A percentile compares a stretch with the other conserved stretches of the same genome.
phyloP scores from a whole-genome alignment of 2,113 vertebrate species.

The Cynocephalus volans region DNA sequence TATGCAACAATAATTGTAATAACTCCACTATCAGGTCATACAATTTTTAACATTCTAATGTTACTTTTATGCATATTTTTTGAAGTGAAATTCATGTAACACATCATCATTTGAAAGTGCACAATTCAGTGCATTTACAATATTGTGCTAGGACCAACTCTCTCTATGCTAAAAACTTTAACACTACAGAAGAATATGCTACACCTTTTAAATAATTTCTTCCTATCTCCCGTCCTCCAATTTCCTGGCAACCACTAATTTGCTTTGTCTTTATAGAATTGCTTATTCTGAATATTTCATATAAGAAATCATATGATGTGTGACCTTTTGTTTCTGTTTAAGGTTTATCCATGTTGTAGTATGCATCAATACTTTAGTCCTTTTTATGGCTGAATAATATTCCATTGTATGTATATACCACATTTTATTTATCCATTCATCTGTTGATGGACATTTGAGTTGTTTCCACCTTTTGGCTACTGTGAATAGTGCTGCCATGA shows the following conservation, averaged over 20 bases:
- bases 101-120: slow-evolving; percentile 3
- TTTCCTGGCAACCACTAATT: background rate
- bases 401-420: background rate
- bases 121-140: background rate
- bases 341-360: background rate
- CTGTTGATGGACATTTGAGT: background rate
- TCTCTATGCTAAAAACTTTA: background rate
- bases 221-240: background rate
- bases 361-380: background rate
- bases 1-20: background rate
- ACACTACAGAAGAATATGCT: background rate
- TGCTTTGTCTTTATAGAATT: background rate
- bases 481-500: background rate
- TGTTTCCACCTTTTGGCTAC: background rate
- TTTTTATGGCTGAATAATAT: background rate
- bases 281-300: slow-evolving; percentile 16
- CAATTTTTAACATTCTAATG: background rate
- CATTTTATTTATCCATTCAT: background rate
- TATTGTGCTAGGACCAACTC: background rate
- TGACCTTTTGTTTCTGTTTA: background rate
- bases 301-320: background rate
- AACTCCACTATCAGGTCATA: background rate
- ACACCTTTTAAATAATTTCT: background rate
- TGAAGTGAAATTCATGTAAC: background rate
- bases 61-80: background rate